These are phyloP conservation scores for Serinus canaria DNA, from an alignment of 2,113 vertebrate species.

Conservation along the genomic window DNA sequence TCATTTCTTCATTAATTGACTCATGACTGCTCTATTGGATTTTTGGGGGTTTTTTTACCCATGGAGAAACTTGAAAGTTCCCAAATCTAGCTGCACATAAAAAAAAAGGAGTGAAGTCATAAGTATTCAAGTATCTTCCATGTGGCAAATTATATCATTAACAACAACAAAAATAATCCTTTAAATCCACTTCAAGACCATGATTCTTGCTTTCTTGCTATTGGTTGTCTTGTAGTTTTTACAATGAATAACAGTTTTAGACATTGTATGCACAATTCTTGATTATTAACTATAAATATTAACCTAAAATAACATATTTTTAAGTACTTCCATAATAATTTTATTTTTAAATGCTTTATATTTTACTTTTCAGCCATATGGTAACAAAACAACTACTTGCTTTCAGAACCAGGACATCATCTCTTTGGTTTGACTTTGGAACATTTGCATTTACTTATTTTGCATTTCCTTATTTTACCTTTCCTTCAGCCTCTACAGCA, in stretches of 20 bases:
- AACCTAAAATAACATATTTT: neutral
- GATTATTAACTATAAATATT: neutral
- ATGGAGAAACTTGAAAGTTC: neutral
- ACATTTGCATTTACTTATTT: neutral
- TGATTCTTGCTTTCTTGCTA: neutral
- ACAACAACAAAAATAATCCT: neutral
- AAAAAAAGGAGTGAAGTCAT: rapidly evolving
- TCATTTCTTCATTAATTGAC: neutral
- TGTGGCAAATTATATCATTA: neutral
- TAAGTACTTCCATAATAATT: neutral
- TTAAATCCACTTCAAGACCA: neutral
- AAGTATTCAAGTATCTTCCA: neutral
- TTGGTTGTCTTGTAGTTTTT: neutral
- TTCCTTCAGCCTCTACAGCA: neutral
- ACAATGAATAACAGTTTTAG: neutral
- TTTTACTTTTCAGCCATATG: neutral
- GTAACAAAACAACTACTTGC: neutral
- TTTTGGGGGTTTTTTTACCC: neutral
- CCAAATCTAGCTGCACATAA: neutral
- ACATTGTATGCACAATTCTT: neutral
- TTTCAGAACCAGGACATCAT: neutral
- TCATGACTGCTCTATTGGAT: neutral
- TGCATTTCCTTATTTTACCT: neutral
- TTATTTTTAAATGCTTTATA: neutral
- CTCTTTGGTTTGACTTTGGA: neutral